phyloP scores from a whole-genome alignment of 1,140 invertebrate genomes.

The Chironomus striatipennis region DNA sequence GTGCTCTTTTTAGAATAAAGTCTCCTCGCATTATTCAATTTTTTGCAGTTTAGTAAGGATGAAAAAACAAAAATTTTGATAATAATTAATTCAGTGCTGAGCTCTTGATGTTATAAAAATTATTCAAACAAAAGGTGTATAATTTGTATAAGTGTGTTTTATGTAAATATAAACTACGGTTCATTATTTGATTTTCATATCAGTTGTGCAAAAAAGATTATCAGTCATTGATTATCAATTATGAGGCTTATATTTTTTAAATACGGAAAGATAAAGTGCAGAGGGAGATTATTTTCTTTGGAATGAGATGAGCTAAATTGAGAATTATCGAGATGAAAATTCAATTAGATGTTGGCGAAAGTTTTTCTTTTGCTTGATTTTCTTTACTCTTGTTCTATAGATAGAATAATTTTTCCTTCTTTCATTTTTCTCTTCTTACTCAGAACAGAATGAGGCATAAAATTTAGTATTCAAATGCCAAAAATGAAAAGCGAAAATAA shows the following conservation, averaged over 20 bases:
- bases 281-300: neutral
- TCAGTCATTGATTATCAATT: constrained; percentile 14
- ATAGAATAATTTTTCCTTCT: neutral
- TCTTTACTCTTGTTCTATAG: neutral
- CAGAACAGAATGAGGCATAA: neutral
- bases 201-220: neutral
- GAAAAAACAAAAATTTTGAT: neutral
- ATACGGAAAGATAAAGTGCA: neutral
- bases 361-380: neutral
- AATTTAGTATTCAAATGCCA: neutral
- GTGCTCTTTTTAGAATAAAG: neutral
- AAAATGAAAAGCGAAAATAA: neutral
- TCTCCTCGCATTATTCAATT: neutral
- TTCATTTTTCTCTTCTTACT: neutral
- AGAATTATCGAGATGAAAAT: neutral
- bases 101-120: neutral
- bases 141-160: neutral
- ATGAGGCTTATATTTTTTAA: neutral
- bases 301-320: neutral
- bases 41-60: neutral
- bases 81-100: constrained; percentile 4
- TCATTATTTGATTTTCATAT: neutral
- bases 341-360: neutral
- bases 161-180: neutral
- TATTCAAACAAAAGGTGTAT: neutral